Percentiles rank a stretch among this genome's conserved stretches.
Conservation (phyloP, 2,113 vertebrate genomes). For the Tympanuchus pallidicinctus region DNA sequence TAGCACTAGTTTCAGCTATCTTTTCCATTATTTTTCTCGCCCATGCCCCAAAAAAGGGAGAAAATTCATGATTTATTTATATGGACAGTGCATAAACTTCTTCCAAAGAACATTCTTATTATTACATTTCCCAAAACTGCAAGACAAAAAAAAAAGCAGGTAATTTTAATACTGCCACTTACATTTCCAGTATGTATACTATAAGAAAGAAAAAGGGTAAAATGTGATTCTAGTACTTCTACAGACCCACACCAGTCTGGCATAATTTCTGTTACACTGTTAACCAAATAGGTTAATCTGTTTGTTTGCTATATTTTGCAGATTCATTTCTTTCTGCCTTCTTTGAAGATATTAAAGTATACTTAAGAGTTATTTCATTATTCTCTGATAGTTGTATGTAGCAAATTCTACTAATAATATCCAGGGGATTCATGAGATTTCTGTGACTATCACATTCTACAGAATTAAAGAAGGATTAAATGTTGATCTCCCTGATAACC, state of each 20-base stretch:
- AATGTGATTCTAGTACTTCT: neutral
- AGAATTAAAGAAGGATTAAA: constrained; percentile 2
- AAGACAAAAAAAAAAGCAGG: neutral
- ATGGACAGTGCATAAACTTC: neutral
- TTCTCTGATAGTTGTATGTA: neutral
- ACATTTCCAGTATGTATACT: neutral
- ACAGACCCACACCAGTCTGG: neutral
- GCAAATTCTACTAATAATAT: neutral
- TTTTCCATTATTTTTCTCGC: neutral
- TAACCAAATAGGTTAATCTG: neutral
- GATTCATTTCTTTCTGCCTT: neutral
- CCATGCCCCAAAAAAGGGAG: neutral
- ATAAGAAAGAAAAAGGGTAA: neutral
- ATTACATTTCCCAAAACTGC: neutral
- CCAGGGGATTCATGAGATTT: neutral
- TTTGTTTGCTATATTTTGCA: neutral
- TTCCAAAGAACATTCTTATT: neutral
- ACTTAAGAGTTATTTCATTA: neutral
- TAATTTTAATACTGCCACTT: neutral
- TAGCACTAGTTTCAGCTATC: neutral
- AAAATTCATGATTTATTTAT: neutral
- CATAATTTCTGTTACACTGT: neutral
- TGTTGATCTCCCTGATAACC: neutral
- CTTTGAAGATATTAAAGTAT: neutral
- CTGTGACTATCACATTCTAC: neutral